These are phyloP conservation scores for Chromoteleia sp. DNA, from an alignment of 2,888 invertebrate genomes.

Conservation along the genomic window DNA sequence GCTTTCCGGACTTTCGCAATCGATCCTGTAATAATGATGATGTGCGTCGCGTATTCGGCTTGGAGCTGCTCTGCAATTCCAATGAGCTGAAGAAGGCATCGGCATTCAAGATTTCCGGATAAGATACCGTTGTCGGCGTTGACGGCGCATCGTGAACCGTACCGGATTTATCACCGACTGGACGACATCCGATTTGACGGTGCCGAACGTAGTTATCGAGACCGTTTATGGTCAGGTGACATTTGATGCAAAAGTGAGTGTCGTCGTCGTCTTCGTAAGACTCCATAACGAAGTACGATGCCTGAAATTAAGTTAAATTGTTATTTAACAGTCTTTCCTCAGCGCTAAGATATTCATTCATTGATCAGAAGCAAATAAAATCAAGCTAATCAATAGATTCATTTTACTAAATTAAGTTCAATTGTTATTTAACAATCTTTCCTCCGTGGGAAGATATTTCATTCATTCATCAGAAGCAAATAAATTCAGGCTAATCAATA, in stretches of 20 bases:
- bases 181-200: conserved; percentile 89
- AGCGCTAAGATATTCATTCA: too few species aligned
- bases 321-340: too few species aligned
- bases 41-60: conserved; percentile 84
- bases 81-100: conserved; percentile 95
- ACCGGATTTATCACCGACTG: conserved; percentile 73
- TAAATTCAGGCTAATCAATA: too few species aligned
- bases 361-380: too few species aligned
- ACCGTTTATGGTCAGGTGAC: conserved; percentile 92
- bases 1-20: conserved; percentile 72
- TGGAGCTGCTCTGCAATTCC: conserved; percentile 91
- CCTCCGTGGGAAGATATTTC: too few species aligned
- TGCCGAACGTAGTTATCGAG: conserved; percentile 95
- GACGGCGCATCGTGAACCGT: conserved; percentile 78
- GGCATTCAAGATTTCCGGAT: conserved; percentile 87
- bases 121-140: conserved; percentile 84
- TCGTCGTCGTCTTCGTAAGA: conserved; percentile 90
- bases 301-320: too few species aligned
- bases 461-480: too few species aligned
- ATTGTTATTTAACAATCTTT: too few species aligned
- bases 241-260: conserved; percentile 94
- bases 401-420: too few species aligned
- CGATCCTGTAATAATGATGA: conserved; percentile 71
- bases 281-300: too few species aligned
- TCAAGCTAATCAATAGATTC: too few species aligned